These are phyloP conservation scores for Sylvia atricapilla DNA, from an alignment of 2,113 vertebrate species.

Conservation along the genomic window DNA sequence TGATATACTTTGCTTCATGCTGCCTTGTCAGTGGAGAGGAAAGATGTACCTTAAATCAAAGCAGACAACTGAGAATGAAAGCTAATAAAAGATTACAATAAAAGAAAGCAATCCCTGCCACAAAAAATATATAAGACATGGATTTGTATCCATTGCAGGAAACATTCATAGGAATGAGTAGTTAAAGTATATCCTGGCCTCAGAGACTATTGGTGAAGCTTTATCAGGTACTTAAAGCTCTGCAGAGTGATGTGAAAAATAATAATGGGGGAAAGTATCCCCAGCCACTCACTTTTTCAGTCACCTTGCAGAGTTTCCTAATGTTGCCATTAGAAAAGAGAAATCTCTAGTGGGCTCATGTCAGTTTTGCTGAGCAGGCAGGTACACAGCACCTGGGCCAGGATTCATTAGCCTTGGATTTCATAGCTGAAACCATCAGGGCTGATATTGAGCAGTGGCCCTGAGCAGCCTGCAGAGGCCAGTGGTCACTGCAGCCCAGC, in stretches of 20 bases:
- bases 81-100: slow-evolving; percentile 43
- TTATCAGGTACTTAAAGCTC: not conserved
- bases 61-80: slow-evolving; percentile 44
- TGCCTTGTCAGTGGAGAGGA: slow-evolving; percentile 25
- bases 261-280: not conserved
- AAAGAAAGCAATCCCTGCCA: not conserved
- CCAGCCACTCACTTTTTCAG: not conserved
- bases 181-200: not conserved
- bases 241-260: not conserved
- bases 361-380: not conserved
- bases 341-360: not conserved
- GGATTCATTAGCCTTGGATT: not conserved
- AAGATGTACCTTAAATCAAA: slow-evolving; percentile 53
- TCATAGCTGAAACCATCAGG: not conserved
- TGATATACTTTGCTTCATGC: slow-evolving; percentile 36
- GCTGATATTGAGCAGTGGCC: not conserved
- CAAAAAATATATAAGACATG: not conserved
- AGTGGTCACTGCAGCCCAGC: not conserved
- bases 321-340: not conserved
- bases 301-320: not conserved
- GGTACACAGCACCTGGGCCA: not conserved
- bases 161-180: not conserved
- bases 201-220: not conserved
- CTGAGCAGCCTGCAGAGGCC: not conserved
- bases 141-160: not conserved